These are phyloP conservation scores for Lamellibrachia luymesi DNA, from an alignment of 1,140 invertebrate species.

Conservation along the genomic window DNA sequence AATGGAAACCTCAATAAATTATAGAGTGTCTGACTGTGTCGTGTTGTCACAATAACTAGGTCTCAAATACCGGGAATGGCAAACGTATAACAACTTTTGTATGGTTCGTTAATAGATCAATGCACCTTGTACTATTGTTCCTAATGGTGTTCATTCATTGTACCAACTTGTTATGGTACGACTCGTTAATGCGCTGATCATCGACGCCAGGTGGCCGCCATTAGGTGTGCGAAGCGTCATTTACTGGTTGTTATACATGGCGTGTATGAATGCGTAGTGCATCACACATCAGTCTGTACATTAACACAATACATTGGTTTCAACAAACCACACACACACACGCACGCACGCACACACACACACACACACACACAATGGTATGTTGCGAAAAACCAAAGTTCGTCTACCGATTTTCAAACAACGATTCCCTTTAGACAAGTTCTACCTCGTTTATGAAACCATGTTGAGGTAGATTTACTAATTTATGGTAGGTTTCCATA, in stretches of 20 bases:
- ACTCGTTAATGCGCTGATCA: background rate
- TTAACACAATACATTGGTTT: background rate
- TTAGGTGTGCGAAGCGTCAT: background rate
- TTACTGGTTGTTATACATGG: background rate
- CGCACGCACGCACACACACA: slow-evolving; percentile 7
- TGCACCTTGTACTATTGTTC: too few relatives aligned
- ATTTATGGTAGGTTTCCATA: too few relatives aligned
- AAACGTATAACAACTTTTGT: background rate
- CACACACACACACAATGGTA: background rate
- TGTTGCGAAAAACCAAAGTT: too few relatives aligned
- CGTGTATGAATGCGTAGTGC: background rate
- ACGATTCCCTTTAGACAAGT: too few relatives aligned
- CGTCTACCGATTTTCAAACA: too few relatives aligned
- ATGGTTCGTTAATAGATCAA: background rate
- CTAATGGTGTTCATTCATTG: background rate
- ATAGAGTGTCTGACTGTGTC: background rate
- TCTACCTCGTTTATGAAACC: too few relatives aligned
- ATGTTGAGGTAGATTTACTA: too few relatives aligned
- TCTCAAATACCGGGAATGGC: too few relatives aligned
- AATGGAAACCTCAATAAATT: slow-evolving; percentile 5
- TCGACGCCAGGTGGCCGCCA: too few relatives aligned
- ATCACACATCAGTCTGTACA: too few relatives aligned
- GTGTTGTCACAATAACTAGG: background rate
- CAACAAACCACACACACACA: background rate
- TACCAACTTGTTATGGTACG: background rate